Evolutionary conservation across 2,113 vertebrate species (phyloP).

Genomic region (Melanotaenia duboulayi): DNA sequence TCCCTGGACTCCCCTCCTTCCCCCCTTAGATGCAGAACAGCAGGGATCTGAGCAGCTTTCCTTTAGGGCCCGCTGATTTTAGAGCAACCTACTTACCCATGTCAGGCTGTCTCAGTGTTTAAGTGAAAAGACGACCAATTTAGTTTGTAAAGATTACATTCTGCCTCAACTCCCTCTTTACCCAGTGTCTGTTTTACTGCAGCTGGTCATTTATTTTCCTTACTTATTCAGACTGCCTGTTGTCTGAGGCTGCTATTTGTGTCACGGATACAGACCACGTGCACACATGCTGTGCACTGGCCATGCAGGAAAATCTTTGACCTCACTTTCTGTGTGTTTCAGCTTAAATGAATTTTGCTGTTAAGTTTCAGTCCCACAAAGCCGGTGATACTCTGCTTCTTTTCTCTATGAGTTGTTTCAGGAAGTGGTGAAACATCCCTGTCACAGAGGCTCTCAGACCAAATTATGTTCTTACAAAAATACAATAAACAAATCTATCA

Average conservation of each 20-base stretch:
- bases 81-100: conserved; percentile 57
- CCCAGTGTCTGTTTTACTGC: conserved; percentile 32
- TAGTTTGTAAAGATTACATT: conserved; percentile 43
- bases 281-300: not conserved
- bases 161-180: conserved; percentile 25
- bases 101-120: conserved; percentile 44
- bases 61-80: conserved; percentile 55
- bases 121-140: conserved; percentile 42
- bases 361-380: conserved; percentile 1
- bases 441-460: not conserved
- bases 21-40: conserved; percentile 16
- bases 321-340: not conserved
- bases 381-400: too few relatives aligned
- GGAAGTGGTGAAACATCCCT: not conserved
- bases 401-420: not conserved
- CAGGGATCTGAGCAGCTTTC: conserved; percentile 13
- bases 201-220: conserved; percentile 43
- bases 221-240: conserved; percentile 4
- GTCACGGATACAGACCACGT: not conserved
- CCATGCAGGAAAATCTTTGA: not conserved
- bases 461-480: not conserved
- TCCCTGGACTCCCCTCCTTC: conserved; percentile 28
- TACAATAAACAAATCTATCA: too few relatives aligned
- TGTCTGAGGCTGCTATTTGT: conserved; percentile 20
- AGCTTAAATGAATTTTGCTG: not conserved